Conservation (phyloP, 2,113 vertebrate genomes). For the Ursus arctos region DNA sequence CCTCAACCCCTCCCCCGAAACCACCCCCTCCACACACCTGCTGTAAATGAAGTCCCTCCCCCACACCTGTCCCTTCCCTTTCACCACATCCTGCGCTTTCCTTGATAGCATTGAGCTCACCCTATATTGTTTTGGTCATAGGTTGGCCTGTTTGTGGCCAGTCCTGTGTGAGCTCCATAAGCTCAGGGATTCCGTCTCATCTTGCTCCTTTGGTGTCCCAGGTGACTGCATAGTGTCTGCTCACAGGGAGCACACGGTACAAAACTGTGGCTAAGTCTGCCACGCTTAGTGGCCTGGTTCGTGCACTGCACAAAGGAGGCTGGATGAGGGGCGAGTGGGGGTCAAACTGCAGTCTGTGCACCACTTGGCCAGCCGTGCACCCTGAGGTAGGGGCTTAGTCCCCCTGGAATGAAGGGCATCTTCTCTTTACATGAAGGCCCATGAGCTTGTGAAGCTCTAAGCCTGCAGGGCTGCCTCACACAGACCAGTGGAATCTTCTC, state of each 20-base stretch:
- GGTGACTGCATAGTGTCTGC: neutral
- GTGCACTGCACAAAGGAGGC: neutral
- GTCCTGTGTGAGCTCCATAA: neutral
- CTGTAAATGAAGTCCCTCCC: neutral
- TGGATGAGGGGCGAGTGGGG: neutral
- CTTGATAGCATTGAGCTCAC: neutral
- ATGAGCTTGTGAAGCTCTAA: neutral
- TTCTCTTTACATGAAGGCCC: neutral
- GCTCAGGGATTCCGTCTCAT: neutral
- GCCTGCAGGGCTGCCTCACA: neutral
- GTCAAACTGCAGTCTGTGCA: neutral
- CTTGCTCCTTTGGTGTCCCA: neutral
- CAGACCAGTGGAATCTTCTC: neutral
- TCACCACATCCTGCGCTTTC: neutral
- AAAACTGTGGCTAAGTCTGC: neutral
- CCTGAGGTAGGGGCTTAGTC: neutral
- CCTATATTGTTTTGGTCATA: rapidly evolving
- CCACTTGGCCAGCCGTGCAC: neutral
- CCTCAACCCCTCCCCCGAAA: neutral
- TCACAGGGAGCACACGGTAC: rapidly evolving
- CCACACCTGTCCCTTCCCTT: neutral
- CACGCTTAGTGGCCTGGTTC: neutral
- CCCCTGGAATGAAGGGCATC: neutral
- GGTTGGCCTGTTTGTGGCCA: neutral
- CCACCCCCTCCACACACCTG: too few relatives aligned